phyloP scores from a whole-genome alignment of 2,888 invertebrate genomes.

The Pristionchus exspectatus region DNA sequence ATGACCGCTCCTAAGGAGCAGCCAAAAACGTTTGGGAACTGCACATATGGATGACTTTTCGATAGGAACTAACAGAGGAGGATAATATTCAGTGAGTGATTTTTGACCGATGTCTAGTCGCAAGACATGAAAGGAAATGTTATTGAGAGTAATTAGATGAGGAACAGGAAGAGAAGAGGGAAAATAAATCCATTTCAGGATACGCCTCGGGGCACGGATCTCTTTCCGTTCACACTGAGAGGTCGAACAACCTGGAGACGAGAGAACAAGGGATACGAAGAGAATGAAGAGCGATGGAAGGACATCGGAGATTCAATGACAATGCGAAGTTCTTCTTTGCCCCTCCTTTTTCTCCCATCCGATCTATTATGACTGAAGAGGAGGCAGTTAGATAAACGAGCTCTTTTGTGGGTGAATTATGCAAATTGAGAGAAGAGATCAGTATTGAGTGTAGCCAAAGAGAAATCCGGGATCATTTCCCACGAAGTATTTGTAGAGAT shows the following conservation, averaged over 20 bases:
- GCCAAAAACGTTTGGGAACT: background rate
- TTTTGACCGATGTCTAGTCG: background rate
- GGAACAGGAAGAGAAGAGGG: background rate
- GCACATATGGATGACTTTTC: background rate
- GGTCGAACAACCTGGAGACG: background rate
- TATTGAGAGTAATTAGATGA: background rate
- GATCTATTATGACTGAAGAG: conserved; percentile 35
- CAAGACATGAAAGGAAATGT: background rate
- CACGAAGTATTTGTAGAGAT: background rate
- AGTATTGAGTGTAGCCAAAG: background rate
- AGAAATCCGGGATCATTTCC: conserved; percentile 2
- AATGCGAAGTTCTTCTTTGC: conserved; percentile 21
- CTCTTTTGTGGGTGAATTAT: conserved; percentile 31
- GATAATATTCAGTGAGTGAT: background rate
- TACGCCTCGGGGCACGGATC: background rate
- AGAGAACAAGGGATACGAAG: background rate
- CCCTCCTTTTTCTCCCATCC: conserved; percentile 30
- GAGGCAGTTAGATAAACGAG: conserved; percentile 47
- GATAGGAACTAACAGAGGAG: too few species aligned
- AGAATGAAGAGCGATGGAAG: background rate
- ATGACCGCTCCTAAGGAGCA: conserved; percentile 30
- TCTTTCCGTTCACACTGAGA: background rate
- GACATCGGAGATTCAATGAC: conserved; percentile 18
- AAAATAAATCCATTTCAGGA: background rate
- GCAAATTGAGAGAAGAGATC: conserved; percentile 31